These are phyloP conservation scores for Aphrocallistes beatrix DNA, from an alignment of 37 sponge, comb jelly and placozoan species.

Conservation along the genomic window DNA sequence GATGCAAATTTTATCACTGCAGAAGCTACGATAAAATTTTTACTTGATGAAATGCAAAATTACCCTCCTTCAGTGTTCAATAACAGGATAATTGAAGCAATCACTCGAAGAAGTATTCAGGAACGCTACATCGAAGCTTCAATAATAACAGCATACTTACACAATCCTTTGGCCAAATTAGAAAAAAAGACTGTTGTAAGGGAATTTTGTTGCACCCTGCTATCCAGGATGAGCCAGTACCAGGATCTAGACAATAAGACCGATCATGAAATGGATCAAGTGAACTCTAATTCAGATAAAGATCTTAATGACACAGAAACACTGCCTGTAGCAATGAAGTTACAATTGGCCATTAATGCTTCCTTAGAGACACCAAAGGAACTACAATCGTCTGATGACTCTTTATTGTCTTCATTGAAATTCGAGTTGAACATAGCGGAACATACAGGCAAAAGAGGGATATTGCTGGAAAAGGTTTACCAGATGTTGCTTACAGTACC, in stretches of 20 bases:
- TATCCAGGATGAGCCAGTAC: constrained; percentile 10
- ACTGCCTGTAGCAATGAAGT: constrained; percentile 17
- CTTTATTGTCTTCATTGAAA: constrained; percentile 13
- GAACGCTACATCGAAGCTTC: neutral
- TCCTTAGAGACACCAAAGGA: neutral
- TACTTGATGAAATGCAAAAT: constrained; percentile 8
- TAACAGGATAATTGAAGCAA: constrained; percentile 16
- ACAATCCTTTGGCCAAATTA: constrained; percentile 9
- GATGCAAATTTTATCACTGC: neutral
- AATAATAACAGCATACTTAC: constrained; percentile 16
- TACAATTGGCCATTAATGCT: constrained; percentile 19
- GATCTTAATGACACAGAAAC: neutral
- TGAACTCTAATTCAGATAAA: neutral
- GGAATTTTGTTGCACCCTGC: constrained; percentile 1
- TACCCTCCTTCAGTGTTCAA: constrained; percentile 11
- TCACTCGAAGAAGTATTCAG: constrained; percentile 9
- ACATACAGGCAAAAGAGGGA: neutral
- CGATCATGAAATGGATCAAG: constrained; percentile 13
- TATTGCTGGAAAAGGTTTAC: neutral
- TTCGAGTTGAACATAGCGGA: neutral
- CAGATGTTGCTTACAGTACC: constrained; percentile 14
- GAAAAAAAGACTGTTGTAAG: neutral
- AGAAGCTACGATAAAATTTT: neutral
- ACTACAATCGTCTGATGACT: constrained; percentile 5
- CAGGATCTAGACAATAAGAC: neutral